These are phyloP conservation scores for Smittia sp. DNA, from an alignment of 2,888 invertebrate species.

Conservation along the genomic window DNA sequence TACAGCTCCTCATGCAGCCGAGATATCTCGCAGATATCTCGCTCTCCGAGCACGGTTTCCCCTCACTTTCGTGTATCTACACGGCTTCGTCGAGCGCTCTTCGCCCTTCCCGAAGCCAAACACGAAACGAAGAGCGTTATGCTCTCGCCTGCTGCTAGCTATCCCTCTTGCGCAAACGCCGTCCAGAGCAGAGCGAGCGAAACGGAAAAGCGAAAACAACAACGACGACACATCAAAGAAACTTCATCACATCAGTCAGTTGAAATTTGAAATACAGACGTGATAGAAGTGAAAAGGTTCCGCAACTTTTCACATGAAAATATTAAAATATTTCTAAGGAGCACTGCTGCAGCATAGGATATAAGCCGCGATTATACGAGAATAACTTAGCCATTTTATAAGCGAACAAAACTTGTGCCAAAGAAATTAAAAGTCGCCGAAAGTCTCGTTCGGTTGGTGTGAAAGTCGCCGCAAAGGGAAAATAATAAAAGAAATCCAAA, in stretches of 20 bases:
- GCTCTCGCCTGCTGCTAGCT: not conserved
- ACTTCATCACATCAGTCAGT: constrained; percentile 40
- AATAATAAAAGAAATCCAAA: not conserved
- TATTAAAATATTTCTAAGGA: not conserved
- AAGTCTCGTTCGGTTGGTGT: too few relatives aligned
- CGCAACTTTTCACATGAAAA: constrained; percentile 35
- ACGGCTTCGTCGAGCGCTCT: too few relatives aligned
- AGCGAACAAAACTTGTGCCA: not conserved
- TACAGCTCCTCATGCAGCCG: too few relatives aligned
- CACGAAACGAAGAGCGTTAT: not conserved
- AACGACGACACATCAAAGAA: constrained; percentile 24
- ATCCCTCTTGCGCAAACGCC: constrained; percentile 25
- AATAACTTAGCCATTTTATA: not conserved
- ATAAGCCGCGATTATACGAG: not conserved
- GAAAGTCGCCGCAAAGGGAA: not conserved
- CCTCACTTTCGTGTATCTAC: too few relatives aligned
- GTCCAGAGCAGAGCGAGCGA: constrained; percentile 11
- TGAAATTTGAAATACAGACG: constrained; percentile 40
- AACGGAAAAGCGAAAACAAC: constrained; percentile 17
- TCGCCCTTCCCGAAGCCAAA: too few relatives aligned
- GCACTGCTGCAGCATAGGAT: not conserved
- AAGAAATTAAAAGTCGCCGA: not conserved
- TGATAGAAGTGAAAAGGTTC: constrained; percentile 38
- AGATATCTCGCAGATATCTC: too few relatives aligned
- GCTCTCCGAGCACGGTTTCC: too few relatives aligned